These are phyloP conservation scores for Drosophila subobscura DNA, from an alignment of 1,140 invertebrate genomes.

Conservation along the genomic window DNA sequence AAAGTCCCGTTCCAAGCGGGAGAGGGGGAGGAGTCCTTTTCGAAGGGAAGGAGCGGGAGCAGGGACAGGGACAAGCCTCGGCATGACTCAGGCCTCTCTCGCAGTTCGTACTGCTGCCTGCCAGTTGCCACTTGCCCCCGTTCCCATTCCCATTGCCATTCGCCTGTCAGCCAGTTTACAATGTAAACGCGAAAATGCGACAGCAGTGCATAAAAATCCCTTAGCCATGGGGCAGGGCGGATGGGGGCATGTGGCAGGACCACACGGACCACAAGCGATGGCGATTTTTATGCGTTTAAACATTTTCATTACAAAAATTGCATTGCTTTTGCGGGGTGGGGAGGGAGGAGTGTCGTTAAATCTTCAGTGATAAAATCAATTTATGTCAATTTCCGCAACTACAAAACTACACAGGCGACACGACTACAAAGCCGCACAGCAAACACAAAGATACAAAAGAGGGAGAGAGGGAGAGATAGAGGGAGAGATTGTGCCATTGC, in stretches of 20 bases:
- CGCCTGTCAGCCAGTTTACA: constrained; percentile 78
- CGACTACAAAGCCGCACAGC: constrained; percentile 9
- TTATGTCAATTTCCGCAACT: constrained; percentile 77
- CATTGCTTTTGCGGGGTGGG: constrained; percentile 40
- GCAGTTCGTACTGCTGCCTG: constrained; percentile 10
- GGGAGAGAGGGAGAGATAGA: too few relatives aligned
- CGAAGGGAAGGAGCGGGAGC: too few relatives aligned
- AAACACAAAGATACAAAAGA: constrained; percentile 40
- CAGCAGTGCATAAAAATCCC: constrained; percentile 79
- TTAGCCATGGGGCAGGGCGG: constrained; percentile 38
- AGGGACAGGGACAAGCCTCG: constrained; percentile 39
- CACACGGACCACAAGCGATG: constrained; percentile 28
- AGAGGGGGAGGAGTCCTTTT: constrained; percentile 27
- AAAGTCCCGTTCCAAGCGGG: constrained; percentile 11
- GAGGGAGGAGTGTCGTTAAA: constrained; percentile 59
- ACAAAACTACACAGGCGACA: constrained; percentile 21
- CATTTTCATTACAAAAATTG: constrained; percentile 82
- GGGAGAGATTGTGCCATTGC: constrained; percentile 56
- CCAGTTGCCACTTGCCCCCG: neutral
- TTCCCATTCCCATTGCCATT: neutral
- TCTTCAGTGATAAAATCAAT: constrained; percentile 81
- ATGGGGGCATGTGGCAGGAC: too few relatives aligned
- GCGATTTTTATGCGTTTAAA: constrained; percentile 81
- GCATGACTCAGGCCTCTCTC: constrained; percentile 67
- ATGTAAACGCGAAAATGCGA: constrained; percentile 80